Conservation (phyloP, 1,140 invertebrate genomes). For the Helicoverpa armigera region DNA sequence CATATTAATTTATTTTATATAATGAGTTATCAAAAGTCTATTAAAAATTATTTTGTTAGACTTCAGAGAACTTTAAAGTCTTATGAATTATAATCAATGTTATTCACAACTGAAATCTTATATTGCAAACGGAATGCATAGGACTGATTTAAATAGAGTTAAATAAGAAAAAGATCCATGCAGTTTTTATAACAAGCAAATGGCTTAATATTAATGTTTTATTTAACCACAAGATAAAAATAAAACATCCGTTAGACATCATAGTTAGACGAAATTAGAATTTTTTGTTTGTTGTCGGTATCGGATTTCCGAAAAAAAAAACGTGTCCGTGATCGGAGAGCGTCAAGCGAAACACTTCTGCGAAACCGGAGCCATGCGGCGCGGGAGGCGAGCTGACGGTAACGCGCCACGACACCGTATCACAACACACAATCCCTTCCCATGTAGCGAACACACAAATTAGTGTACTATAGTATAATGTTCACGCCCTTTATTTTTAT, state of each 20-base stretch:
- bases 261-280: constrained; percentile 47
- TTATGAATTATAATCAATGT: too few relatives aligned
- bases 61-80: too few relatives aligned
- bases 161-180: too few relatives aligned
- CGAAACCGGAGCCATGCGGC: constrained; percentile 74
- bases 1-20: too few relatives aligned
- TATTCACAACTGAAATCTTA: too few relatives aligned
- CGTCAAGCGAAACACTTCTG: constrained; percentile 81
- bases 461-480: constrained; percentile 78
- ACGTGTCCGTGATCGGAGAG: constrained; percentile 64
- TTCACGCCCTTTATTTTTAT: constrained; percentile 77
- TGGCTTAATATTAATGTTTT: too few relatives aligned
- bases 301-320: constrained; percentile 62
- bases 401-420: constrained; percentile 75
- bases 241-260: background rate
- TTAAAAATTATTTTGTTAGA: too few relatives aligned
- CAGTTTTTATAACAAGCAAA: too few relatives aligned
- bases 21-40: too few relatives aligned
- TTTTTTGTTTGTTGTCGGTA: constrained; percentile 54
- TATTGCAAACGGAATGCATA: too few relatives aligned
- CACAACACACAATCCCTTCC: constrained; percentile 82
- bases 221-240: background rate
- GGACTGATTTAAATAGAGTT: too few relatives aligned
- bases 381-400: constrained; percentile 62
- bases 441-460: constrained; percentile 80